Evolutionary conservation across 2,113 vertebrate genomes (phyloP), one percentile per base, ranked within the genome.

Genomic region (Columba livia): DNA sequence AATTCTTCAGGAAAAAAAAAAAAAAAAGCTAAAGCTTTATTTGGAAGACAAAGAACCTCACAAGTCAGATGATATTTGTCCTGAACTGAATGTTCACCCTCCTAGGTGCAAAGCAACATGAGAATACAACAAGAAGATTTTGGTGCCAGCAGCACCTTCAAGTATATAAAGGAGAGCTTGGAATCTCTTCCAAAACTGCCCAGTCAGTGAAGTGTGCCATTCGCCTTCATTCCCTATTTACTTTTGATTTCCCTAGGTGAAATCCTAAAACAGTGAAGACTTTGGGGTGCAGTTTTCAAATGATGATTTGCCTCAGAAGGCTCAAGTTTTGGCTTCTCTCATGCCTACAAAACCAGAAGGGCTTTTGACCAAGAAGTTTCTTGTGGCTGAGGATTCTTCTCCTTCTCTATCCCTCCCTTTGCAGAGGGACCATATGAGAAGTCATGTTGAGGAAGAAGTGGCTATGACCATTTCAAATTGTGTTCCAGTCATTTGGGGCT

Each of bases 1-100:
- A 67, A 91, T 92, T 88, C 89, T 95, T 85, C 58, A 91, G 42
- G 58, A 66, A 82, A 64, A 83, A 53, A 36, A 36, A 53, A 36
- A 36, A 70, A 74, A 85, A 4, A 48, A 50, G 3, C 51, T 51
- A 38, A 87, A 54, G 50, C 62, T 93, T 85, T 95, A 28, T 91
- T 57, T 85, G 62, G 44, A 91, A 95, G 84, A 91, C 62, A 94
- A 89, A 88, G 84, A 89, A 69, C 61, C 13, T 87, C 71, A 47
- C 40, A 89, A 77, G n/a, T 50, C 58, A 91, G 74, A 85, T 65
- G 26, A 17, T 85, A 72, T 58, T 87, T 90, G 53, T 87, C 53
- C 73, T 73, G 66, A 85, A 91, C 54, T 85, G 62, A 81, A 65
- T 0, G 2, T 82, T 79, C 54, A 74, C 47, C 17, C 36, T 40